Percentiles rank a stretch among this genome's conserved stretches.
Conservation (phyloP, 2,797 vertebrate species). For the Novumbra hubbsi region DNA sequence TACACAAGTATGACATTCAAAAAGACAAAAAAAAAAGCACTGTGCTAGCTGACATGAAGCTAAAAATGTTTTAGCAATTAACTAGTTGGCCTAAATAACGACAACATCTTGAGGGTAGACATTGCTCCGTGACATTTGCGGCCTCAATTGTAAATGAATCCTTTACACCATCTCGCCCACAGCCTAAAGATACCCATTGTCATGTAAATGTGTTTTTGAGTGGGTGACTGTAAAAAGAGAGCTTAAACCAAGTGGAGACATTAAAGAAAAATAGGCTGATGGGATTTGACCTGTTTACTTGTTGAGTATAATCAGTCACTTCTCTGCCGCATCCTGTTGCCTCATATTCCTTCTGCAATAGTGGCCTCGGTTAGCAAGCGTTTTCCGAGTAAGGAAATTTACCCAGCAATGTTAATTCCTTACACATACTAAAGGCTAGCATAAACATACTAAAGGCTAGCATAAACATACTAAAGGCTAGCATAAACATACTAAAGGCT, state of each 20-base stretch:
- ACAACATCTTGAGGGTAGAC: background rate
- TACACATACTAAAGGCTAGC: background rate
- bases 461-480: background rate
- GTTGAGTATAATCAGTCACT: background rate
- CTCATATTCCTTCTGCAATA: background rate
- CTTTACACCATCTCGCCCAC: background rate
- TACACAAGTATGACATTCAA: constrained; percentile 1
- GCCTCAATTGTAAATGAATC: background rate
- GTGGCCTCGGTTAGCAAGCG: background rate
- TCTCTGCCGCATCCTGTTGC: background rate
- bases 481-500: too few relatives aligned
- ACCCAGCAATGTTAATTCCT: constrained; percentile 4
- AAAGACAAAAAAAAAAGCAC: background rate
- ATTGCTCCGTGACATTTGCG: background rate
- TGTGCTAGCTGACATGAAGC: background rate
- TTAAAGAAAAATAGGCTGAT: background rate
- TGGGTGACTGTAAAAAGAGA: background rate
- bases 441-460: too few relatives aligned
- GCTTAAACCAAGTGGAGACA: background rate
- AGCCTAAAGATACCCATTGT: background rate
- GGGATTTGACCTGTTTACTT: background rate
- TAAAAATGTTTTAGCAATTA: background rate
- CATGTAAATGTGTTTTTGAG: background rate
- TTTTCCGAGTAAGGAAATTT: background rate
- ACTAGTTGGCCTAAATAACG: background rate